Conservation (phyloP, 2,888 invertebrate genomes). For the Pedicia rivosa region DNA sequence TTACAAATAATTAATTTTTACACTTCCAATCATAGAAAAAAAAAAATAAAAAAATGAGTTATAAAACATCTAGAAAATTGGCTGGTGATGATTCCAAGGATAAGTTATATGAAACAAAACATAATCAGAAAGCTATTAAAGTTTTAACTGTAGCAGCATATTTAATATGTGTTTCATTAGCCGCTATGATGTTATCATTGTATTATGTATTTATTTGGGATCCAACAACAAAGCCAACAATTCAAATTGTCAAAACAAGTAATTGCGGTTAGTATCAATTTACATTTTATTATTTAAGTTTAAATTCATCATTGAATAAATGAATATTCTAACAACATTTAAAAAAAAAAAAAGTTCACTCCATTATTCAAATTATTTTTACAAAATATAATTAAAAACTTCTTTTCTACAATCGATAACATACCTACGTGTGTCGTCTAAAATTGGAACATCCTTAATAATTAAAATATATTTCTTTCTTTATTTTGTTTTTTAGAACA, state of each 20-base stretch:
- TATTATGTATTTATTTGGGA: constrained; percentile 94
- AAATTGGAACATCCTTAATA: too few relatives aligned
- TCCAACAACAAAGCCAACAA: constrained; percentile 39
- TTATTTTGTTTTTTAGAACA: constrained; percentile 22
- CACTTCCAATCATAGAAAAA: too few relatives aligned
- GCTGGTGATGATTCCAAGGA: constrained; percentile 4
- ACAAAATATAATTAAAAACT: background rate
- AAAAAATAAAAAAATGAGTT: too few relatives aligned
- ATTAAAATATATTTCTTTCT: background rate
- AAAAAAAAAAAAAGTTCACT: background rate
- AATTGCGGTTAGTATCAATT: constrained; percentile 22
- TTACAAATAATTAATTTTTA: too few relatives aligned
- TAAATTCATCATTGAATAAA: background rate
- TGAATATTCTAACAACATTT: background rate
- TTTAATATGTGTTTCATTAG: constrained; percentile 84
- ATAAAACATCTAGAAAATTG: too few relatives aligned
- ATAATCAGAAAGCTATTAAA: constrained; percentile 74
- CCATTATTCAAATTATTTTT: background rate
- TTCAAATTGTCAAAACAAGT: constrained; percentile 21
- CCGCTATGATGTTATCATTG: constrained; percentile 81
- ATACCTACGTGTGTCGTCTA: too few relatives aligned
- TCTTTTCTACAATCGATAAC: too few relatives aligned
- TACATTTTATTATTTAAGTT: too few relatives aligned
- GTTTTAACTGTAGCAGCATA: constrained; percentile 88
- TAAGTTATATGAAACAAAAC: constrained; percentile 49